Evolutionary conservation across 2,113 vertebrate genomes (phyloP), one percentile per base, ranked within the genome.

Genomic region (Montifringilla adamsi): DNA sequence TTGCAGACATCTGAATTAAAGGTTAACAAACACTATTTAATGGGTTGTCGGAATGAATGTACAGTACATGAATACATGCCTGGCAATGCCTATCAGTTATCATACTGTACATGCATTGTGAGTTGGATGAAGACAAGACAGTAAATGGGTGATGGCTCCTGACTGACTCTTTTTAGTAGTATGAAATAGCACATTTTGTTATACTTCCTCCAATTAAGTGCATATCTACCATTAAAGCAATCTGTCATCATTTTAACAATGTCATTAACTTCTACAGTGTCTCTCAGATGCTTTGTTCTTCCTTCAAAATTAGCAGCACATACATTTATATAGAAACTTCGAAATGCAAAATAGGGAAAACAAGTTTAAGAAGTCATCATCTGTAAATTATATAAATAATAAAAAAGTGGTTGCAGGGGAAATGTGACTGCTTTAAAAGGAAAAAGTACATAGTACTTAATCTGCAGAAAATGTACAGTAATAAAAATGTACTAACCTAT

Each of bases 11-110:
- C 94, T 97, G 98, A 98, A 98, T 98, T 98, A 98, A 98, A 98
- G 97, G 97, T 98, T 98, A 98, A 98, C 97, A 97, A 98, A 97
- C 96, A 98, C 95, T 96, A 91, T 96, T 98, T 97, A 98, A 98
- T 97, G 94, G 93, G 91, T 97, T 97, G 95, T 97, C 93, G 97
- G 93, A 92, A 97, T 95, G 94, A 98, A 96, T 92, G 94, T 96
- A 96, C 96, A 96, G 93, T 86, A 72, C 95, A 87, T 97, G 96
- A 97, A 98, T 96, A 97, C 95, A 96, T 74, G 93, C 84, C 85
- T 97, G 95, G 87, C 68, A 93, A 91, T 77, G 86, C 95, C 95
- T 94, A 93, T 94, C 93, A 83, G 89, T 96, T 96, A 90, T 94
- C 91, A 90, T 90, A 84, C 66, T 82, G 53, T 58, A 96, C 60